Evolutionary conservation across 2,113 vertebrate genomes (phyloP).

Genomic region (Tyto alba): DNA sequence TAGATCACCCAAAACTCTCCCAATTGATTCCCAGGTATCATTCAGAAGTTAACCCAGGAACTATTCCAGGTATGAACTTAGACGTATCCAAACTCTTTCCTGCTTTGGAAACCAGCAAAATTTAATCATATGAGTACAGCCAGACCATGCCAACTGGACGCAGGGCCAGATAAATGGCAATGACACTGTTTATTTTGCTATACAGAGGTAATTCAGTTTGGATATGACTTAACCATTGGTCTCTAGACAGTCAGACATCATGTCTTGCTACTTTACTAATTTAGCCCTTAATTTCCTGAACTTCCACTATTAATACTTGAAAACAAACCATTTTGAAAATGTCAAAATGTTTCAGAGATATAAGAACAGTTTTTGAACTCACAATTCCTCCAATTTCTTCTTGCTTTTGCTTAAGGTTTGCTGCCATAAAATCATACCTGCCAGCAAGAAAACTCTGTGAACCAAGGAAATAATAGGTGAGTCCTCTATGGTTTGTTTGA

Average conservation of each 20-base stretch:
- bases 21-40: background rate
- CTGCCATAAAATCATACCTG: background rate
- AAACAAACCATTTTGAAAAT: background rate
- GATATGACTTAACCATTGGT: background rate
- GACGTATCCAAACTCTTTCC: background rate
- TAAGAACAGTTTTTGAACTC: background rate
- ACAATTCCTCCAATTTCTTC: background rate
- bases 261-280: background rate
- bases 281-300: background rate
- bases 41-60: background rate
- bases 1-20: background rate
- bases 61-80: background rate
- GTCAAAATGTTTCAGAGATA: background rate
- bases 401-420: background rate
- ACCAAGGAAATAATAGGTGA: background rate
- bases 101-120: background rate
- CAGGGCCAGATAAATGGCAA: background rate
- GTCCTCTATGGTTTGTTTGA: background rate
- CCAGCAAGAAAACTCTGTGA: background rate
- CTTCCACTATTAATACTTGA: background rate
- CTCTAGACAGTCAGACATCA: background rate
- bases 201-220: background rate
- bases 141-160: background rate
- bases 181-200: background rate
- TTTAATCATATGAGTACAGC: background rate